Percentiles rank a stretch among this genome's conserved stretches.
Evolutionary conservation across 1,140 invertebrate genomes (phyloP).

Genomic region (Aphelinus certus): DNA sequence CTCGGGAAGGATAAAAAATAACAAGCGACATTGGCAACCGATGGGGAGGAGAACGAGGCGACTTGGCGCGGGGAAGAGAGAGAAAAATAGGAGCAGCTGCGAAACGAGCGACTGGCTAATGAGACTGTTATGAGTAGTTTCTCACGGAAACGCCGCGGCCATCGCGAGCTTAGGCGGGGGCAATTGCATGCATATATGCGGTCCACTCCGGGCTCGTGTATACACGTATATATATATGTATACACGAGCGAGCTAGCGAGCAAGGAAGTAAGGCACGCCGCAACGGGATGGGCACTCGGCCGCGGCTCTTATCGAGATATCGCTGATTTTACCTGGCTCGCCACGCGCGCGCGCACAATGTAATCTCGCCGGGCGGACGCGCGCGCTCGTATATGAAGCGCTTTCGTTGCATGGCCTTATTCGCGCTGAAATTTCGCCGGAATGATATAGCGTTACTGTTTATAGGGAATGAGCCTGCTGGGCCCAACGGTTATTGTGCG

Average conservation of each 20-base stretch:
- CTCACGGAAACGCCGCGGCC: not conserved
- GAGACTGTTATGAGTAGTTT: too few relatives aligned
- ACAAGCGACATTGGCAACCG: not conserved
- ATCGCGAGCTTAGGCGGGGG: not conserved
- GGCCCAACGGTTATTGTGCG: not conserved
- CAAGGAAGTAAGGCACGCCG: not conserved
- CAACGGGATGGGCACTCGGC: not conserved
- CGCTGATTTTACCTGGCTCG: constrained; percentile 27
- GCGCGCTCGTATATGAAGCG: not conserved
- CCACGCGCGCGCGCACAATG: not conserved
- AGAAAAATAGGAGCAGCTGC: not conserved
- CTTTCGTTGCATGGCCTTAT: not conserved
- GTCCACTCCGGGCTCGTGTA: constrained; percentile 10
- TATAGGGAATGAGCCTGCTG: not conserved
- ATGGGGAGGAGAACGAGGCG: not conserved
- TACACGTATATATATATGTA: too few relatives aligned
- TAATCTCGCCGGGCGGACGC: constrained; percentile 13
- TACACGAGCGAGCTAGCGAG: not conserved
- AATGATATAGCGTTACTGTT: constrained; percentile 19
- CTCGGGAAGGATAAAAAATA: not conserved
- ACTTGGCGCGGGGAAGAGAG: not conserved
- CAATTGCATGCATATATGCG: constrained; percentile 20
- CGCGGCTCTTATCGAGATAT: constrained; percentile 30
- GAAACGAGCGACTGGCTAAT: not conserved
- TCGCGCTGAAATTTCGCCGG: constrained; percentile 18